A percentile compares a stretch with the other conserved stretches of the same genome.
These are phyloP conservation scores for Hipparchia sbordonii DNA, from an alignment of 2,888 invertebrate species.

Conservation along the genomic window DNA sequence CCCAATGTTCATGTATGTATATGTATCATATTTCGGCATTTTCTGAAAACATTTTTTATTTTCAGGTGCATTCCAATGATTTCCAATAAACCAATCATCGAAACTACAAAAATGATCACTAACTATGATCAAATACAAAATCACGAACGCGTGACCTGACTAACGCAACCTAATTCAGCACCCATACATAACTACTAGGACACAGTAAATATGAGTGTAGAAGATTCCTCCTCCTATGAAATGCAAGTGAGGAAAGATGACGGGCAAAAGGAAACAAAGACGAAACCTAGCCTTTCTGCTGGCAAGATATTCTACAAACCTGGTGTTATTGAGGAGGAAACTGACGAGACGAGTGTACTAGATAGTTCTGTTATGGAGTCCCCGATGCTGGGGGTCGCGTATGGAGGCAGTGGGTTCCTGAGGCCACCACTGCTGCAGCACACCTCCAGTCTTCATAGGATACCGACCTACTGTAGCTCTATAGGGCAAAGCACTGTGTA, in stretches of 20 bases:
- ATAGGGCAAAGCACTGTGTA: constrained; percentile 81
- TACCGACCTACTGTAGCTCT: constrained; percentile 84
- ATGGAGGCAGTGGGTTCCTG: constrained; percentile 59
- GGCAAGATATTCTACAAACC: constrained; percentile 79
- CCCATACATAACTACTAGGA: neutral
- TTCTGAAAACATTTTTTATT: constrained; percentile 19
- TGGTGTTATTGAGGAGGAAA: constrained; percentile 73
- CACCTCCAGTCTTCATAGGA: constrained; percentile 78
- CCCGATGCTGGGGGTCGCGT: constrained; percentile 66
- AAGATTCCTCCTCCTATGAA: constrained; percentile 63
- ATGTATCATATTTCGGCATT: neutral
- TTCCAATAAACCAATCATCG: constrained; percentile 27
- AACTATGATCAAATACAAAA: constrained; percentile 29
- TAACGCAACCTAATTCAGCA: neutral
- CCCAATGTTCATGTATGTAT: too few species aligned
- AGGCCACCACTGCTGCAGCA: constrained; percentile 64
- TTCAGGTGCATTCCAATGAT: constrained; percentile 39
- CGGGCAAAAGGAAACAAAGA: constrained; percentile 47
- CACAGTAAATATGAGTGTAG: constrained; percentile 51
- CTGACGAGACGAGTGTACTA: constrained; percentile 75
- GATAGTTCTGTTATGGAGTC: constrained; percentile 74
- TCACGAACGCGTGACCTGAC: constrained; percentile 24
- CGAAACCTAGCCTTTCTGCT: constrained; percentile 59
- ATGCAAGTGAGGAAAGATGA: constrained; percentile 66
- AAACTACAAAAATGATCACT: constrained; percentile 31